Evolutionary conservation across 2,888 invertebrate genomes (phyloP).

Genomic region (Cheilosia vulpina): DNA sequence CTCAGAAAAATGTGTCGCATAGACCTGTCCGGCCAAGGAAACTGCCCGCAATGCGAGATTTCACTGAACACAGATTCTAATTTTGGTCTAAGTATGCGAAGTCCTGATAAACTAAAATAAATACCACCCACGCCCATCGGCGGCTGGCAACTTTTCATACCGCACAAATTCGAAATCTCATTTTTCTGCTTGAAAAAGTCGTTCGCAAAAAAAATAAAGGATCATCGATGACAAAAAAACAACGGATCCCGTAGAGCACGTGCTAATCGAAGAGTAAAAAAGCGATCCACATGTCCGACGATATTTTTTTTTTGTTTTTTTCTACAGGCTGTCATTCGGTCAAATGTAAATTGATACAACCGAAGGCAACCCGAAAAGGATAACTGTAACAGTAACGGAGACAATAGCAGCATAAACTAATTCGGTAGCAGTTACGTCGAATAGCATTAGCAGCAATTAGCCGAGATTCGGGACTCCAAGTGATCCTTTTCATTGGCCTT

Average conservation of each 20-base stretch:
- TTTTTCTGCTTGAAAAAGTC: conserved; percentile 24
- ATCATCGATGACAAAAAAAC: conserved; percentile 23
- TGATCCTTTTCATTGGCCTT: conserved; percentile 55
- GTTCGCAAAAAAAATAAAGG: background rate
- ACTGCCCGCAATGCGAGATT: too few relatives aligned
- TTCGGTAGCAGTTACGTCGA: conserved; percentile 75
- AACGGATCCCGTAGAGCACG: conserved; percentile 59
- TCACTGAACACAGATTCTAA: too few relatives aligned
- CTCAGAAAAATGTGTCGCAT: too few relatives aligned
- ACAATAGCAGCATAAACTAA: conserved; percentile 70
- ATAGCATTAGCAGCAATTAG: conserved; percentile 71
- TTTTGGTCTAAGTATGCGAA: too few relatives aligned
- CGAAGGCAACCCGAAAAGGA: conserved; percentile 37
- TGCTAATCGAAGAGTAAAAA: conserved; percentile 69
- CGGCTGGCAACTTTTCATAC: background rate
- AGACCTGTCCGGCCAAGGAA: too few relatives aligned
- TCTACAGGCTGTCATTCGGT: conserved; percentile 19
- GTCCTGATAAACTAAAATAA: background rate
- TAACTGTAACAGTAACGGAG: conserved; percentile 74
- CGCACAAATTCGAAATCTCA: background rate
- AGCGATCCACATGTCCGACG: conserved; percentile 57
- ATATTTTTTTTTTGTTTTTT: background rate
- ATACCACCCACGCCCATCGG: conserved; percentile 5
- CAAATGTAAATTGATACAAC: conserved; percentile 54
- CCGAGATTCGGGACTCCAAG: conserved; percentile 48